phyloP scores from a whole-genome alignment of 2,113 vertebrate genomes.

The Anolis sagrei region DNA sequence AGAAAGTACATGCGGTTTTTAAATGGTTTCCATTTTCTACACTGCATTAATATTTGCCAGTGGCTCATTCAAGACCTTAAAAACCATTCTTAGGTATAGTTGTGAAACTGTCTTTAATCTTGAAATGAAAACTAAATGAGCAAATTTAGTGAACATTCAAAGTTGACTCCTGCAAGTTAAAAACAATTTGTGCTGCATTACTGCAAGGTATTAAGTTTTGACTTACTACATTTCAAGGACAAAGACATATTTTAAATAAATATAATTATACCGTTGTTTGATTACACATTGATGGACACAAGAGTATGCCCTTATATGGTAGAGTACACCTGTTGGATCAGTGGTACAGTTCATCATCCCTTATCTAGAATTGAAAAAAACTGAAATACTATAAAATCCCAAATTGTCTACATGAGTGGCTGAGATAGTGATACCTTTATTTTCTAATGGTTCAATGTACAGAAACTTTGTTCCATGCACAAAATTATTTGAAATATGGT shows the following conservation, averaged over 20 bases:
- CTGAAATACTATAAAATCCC: too few species aligned
- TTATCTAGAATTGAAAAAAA: too few species aligned
- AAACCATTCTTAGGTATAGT: not conserved
- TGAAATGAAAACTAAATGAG: constrained; percentile 14
- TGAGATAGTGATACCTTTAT: too few species aligned
- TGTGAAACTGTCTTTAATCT: not conserved
- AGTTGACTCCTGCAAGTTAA: not conserved
- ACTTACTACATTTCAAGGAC: constrained; percentile 21
- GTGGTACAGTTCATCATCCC: too few species aligned
- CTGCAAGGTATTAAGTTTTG: constrained; percentile 30
- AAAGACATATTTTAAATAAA: constrained; percentile 30
- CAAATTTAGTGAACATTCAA: constrained; percentile 14
- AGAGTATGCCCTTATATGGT: not conserved
- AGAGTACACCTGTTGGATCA: not conserved
- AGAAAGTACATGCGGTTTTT: not conserved
- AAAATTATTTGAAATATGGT: too few species aligned
- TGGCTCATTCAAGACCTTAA: constrained; percentile 11
- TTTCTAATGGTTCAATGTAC: too few species aligned
- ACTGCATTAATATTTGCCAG: not conserved
- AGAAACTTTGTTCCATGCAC: too few species aligned
- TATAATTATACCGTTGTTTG: constrained; percentile 1
- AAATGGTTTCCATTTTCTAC: not conserved
- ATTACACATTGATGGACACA: constrained; percentile 18
- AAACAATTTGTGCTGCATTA: constrained; percentile 12
- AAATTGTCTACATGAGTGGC: too few species aligned